phyloP scores from a whole-genome alignment of 2,888 invertebrate species.

The Lasioglossum vierecki region DNA sequence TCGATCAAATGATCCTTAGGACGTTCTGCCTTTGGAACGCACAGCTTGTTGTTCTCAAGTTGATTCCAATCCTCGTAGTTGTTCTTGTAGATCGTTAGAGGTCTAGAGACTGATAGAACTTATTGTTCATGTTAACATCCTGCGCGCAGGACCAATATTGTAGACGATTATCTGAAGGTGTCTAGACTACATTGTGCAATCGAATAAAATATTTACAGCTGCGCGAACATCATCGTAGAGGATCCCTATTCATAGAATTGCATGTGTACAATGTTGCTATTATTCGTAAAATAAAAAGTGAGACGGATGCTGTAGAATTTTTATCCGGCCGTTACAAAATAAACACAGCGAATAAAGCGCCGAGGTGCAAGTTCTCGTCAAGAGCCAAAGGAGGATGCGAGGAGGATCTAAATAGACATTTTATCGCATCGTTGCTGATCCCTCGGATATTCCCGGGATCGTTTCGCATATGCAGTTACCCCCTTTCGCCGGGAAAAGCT shows the following conservation, averaged over 20 bases:
- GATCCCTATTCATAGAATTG: neutral
- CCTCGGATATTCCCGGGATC: conserved; percentile 38
- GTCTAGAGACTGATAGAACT: neutral
- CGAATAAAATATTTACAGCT: neutral
- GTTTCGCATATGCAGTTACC: conserved; percentile 47
- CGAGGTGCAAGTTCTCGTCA: neutral
- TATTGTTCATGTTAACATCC: neutral
- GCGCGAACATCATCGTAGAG: neutral
- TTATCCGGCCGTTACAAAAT: neutral
- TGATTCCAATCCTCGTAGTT: too few species aligned
- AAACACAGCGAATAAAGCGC: neutral
- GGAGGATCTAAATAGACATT: conserved; percentile 9
- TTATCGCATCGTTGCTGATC: neutral
- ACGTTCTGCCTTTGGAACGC: neutral
- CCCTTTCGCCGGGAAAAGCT: conserved; percentile 67
- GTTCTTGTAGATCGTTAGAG: neutral
- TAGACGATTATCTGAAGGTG: neutral
- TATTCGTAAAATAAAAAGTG: rapidly evolving
- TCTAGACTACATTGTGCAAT: neutral
- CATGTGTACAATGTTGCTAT: neutral
- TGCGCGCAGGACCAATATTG: neutral
- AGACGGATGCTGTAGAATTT: neutral
- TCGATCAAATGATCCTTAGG: neutral
- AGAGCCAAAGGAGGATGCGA: neutral
- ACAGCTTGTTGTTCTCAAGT: neutral